phyloP scores from a whole-genome alignment of 1,140 invertebrate genomes.

The Drosophila chauvacae region DNA sequence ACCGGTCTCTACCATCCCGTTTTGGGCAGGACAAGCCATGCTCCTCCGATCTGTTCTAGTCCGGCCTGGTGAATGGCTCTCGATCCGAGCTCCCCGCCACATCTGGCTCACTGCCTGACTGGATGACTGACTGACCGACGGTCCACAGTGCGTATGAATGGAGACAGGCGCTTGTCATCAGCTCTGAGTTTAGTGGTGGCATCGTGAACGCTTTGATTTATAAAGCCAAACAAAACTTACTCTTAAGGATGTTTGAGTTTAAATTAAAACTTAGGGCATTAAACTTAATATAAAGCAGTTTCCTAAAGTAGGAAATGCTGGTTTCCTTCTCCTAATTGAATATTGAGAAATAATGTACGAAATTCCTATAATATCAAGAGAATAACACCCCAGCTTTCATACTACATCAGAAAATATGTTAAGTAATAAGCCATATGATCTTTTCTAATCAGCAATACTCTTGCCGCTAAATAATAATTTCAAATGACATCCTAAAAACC shows the following conservation, averaged over 20 bases:
- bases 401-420: background rate
- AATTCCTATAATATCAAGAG: background rate
- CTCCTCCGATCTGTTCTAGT: constrained; percentile 40
- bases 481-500: background rate
- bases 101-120: constrained; percentile 5
- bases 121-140: constrained; percentile 25
- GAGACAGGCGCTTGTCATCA: constrained; percentile 56
- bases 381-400: background rate
- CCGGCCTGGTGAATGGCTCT: constrained; percentile 54
- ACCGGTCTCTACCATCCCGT: constrained; percentile 28
- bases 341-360: too few species aligned
- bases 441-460: background rate
- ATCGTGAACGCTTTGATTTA: constrained; percentile 16
- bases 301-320: too few species aligned
- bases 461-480: background rate
- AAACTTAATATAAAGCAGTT: too few species aligned
- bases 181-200: constrained; percentile 20
- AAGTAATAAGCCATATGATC: background rate
- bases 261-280: too few species aligned
- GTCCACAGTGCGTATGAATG: constrained; percentile 79
- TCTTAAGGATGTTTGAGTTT: background rate
- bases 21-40: constrained; percentile 54
- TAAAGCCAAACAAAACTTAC: background rate
- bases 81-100: constrained; percentile 1
- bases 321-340: too few species aligned